Evolutionary conservation across 2,113 vertebrate genomes (phyloP).

Genomic region (Rattus norvegicus): GRCr8 NC_086027.1:48061001-48061500

Average conservation of each 20-base stretch:
- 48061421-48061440: conserved; percentile 63
- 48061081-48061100: not conserved
- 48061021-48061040: not conserved
- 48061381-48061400: conserved; percentile 60
- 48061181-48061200: not conserved
- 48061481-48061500: conserved; percentile 54
- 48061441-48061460: conserved; percentile 71
- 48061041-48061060: conserved; percentile 47
- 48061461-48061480: conserved; percentile 55
- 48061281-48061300: conserved; percentile 35
- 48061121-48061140: not conserved
- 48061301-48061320: conserved; percentile 3
- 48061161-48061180: not conserved
- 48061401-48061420: conserved; percentile 69
- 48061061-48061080: not conserved
- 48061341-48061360: conserved; percentile 34
- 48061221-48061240: conserved; percentile 36
- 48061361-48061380: conserved; percentile 21
- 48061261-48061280: conserved; percentile 68
- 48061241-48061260: conserved; percentile 13
- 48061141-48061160: not conserved
- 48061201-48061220: not conserved
- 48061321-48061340: conserved; percentile 15
- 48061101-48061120: not conserved
- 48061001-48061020: not conserved